These are phyloP conservation scores for Pemphigus obesinymphae DNA, from an alignment of 1,140 invertebrate genomes.

Conservation along the genomic window DNA sequence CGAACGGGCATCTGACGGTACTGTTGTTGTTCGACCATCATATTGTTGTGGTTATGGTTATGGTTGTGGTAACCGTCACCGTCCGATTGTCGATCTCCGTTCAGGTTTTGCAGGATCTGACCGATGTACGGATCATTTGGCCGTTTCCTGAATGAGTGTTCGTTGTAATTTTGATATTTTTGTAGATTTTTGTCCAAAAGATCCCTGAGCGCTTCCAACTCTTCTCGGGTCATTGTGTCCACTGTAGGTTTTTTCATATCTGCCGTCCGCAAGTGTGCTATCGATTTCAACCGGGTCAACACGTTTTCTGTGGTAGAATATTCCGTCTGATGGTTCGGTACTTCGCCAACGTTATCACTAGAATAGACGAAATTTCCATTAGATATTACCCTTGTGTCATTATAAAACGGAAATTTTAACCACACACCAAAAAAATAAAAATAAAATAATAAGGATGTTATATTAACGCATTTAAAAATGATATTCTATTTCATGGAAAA, in stretches of 20 bases:
- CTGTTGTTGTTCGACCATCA: not conserved
- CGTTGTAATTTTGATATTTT: slow-evolving; percentile 6
- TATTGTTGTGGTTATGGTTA: not conserved
- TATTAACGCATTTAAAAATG: not conserved
- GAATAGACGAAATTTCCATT: not conserved
- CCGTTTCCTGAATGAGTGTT: not conserved
- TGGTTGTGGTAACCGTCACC: not conserved
- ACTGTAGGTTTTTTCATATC: not conserved
- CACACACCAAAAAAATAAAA: not conserved
- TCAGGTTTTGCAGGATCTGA: not conserved
- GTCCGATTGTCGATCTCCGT: not conserved
- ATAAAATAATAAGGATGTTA: too few species aligned
- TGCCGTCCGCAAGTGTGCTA: not conserved
- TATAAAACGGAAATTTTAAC: not conserved
- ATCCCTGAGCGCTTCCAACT: slow-evolving; percentile 5
- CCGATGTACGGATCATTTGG: slow-evolving; percentile 15
- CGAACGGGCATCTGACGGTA: not conserved
- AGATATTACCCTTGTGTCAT: not conserved
- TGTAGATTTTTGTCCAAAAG: not conserved
- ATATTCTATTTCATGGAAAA: not conserved
- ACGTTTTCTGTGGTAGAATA: not conserved
- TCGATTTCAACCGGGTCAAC: not conserved
- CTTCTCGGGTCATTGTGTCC: not conserved
- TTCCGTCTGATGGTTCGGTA: not conserved
- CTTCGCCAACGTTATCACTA: not conserved